Evolutionary conservation across 1,140 invertebrate species (phyloP).

Genomic region (Platorchestia sp.): DNA sequence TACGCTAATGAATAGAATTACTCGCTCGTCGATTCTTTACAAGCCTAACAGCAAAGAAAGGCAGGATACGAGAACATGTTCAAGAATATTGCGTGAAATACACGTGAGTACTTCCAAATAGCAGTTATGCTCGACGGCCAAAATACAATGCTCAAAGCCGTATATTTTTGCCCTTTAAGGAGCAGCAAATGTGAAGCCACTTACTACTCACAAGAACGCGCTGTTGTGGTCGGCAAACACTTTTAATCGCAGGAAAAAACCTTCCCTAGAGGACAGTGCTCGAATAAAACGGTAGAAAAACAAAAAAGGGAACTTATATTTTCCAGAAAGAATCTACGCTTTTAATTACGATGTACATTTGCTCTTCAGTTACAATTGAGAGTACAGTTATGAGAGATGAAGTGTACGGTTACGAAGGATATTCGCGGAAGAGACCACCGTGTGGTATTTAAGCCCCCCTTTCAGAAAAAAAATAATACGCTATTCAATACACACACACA

Average conservation of each 20-base stretch:
- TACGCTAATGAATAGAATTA: background rate
- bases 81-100: background rate
- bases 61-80: background rate
- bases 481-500: background rate
- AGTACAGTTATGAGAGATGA: too few relatives aligned
- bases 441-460: too few relatives aligned
- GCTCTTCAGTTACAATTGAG: too few relatives aligned
- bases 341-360: background rate
- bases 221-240: background rate
- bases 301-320: background rate
- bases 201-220: background rate
- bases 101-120: background rate
- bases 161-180: background rate
- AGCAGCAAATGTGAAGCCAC: background rate
- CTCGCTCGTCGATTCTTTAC: background rate
- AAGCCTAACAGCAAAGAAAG: background rate
- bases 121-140: background rate
- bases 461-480: too few relatives aligned
- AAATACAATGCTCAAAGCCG: background rate
- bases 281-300: background rate
- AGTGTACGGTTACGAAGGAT: background rate
- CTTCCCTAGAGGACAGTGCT: background rate
- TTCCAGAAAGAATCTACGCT: background rate
- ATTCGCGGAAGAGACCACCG: background rate
- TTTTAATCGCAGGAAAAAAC: background rate